These are phyloP conservation scores for Ciconia boyciana DNA, from an alignment of 2,113 vertebrate genomes.

Conservation along the genomic window DNA sequence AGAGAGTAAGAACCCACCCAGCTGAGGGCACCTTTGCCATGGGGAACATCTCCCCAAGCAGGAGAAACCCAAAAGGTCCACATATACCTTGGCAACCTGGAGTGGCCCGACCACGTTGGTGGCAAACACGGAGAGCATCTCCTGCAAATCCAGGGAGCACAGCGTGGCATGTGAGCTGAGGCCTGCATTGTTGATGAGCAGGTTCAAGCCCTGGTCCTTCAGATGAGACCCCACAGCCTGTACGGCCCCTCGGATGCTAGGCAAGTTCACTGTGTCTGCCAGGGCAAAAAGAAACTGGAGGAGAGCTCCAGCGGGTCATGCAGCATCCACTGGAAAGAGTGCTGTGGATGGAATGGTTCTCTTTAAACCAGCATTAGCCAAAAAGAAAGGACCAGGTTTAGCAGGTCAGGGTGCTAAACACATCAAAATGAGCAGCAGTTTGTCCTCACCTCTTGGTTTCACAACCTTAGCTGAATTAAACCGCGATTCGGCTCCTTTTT, in stretches of 20 bases:
- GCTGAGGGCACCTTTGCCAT: not conserved
- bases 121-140: conserved; percentile 14
- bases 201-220: conserved; percentile 45
- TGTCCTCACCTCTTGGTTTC: not conserved
- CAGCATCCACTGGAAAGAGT: not conserved
- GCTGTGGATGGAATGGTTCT: not conserved
- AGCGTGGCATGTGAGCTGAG: not conserved
- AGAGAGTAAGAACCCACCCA: not conserved
- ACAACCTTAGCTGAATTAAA: not conserved
- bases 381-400: not conserved
- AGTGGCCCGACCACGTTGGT: conserved; percentile 28
- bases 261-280: conserved; percentile 12
- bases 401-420: not conserved
- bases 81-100: conserved; percentile 26
- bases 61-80: not conserved
- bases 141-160: not conserved
- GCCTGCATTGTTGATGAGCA: conserved; percentile 56
- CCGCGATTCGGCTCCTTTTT: not conserved
- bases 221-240: not conserved
- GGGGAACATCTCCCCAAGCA: not conserved
- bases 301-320: not conserved
- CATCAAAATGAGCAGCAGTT: not conserved
- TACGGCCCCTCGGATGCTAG: not conserved
- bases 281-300: not conserved
- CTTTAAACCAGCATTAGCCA: not conserved